Base-by-base conservation (phyloP, 2,797 vertebrate genomes). In the Chaetodon trifasciatus region DNA sequence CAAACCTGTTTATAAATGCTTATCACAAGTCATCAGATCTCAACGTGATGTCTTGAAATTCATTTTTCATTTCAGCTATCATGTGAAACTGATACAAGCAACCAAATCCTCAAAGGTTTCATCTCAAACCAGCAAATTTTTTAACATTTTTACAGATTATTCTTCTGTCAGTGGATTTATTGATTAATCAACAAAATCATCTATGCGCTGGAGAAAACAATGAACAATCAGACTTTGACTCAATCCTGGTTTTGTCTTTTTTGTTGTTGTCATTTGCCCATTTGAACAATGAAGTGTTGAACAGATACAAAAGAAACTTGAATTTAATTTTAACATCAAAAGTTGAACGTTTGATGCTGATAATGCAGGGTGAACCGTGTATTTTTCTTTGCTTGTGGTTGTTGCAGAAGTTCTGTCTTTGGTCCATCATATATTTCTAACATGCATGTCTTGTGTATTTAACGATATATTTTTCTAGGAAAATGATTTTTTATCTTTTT, bases 381-480 rank as follows among this genome's bases (percentile, higher is more conserved):
- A n/a, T 53, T 78, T 74, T 70, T 60, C 61, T 80, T 74, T 52
- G 61, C 64, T 47, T 60, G 60, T 85, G 64, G 79, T 87, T 79
- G 84, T 74, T 87, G 82, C 78, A 81, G 56, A 83, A 74, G 46
- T 79, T 83, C 58, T 72, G 72, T 88, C 81, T 88, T 84, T 84
- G 86, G 82, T 90, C 84, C 64, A 13, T 86, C 81, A 82, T 76
- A 83, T 88, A 84, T 93, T 93, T 93, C 84, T 88, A 86, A 91
- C 82, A 62, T 88, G 84, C 88, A 88, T 87, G 84, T 91, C 50
- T 83, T 88, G 78, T 88, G 82, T 91, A 92, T 94, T 93, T 91
- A 92, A 93, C 87, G 58, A 64, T 88, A 80, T 84, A 76, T 91
- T 90, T 94, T 92, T 92, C 52, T 86, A 82, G 80, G 78, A 79